Conservation (phyloP, 2,888 invertebrate genomes). For the Drosophila histrio region DNA sequence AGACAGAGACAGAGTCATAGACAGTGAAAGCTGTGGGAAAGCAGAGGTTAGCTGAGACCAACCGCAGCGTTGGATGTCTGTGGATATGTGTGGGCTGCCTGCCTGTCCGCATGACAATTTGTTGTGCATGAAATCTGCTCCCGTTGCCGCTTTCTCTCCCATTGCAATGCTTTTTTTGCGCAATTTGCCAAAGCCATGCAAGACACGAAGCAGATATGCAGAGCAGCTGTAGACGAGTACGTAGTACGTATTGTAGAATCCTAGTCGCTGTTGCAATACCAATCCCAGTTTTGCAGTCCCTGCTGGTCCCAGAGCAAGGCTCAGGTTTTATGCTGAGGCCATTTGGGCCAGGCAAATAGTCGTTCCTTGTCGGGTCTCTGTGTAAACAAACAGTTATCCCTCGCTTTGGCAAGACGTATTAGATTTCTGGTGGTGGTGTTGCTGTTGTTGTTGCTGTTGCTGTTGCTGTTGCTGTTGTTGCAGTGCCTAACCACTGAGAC, state of each 20-base stretch:
- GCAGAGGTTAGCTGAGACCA: slow-evolving; percentile 46
- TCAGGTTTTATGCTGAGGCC: slow-evolving; percentile 40
- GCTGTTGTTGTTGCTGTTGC: slow-evolving; percentile 17
- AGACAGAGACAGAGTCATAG: neutral
- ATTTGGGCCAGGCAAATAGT: slow-evolving; percentile 64
- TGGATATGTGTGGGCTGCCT: slow-evolving; percentile 58
- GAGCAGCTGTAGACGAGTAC: slow-evolving; percentile 32
- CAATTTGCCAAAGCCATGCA: slow-evolving; percentile 76
- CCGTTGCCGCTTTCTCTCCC: slow-evolving; percentile 31
- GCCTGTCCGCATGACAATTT: slow-evolving; percentile 78
- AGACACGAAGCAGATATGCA: slow-evolving; percentile 61
- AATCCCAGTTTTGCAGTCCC: slow-evolving; percentile 20
- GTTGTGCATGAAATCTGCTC: slow-evolving; percentile 75
- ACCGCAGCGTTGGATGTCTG: slow-evolving; percentile 62
- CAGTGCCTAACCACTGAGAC: slow-evolving; percentile 74
- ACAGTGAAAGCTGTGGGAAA: too few relatives aligned
- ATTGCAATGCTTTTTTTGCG: slow-evolving; percentile 70
- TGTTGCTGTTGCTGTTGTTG: slow-evolving; percentile 32
- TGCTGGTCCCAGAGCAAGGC: slow-evolving; percentile 17
- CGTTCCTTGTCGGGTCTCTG: slow-evolving; percentile 51
- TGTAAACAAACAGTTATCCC: slow-evolving; percentile 78
- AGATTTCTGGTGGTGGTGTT: slow-evolving; percentile 58
- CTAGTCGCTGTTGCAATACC: slow-evolving; percentile 6
- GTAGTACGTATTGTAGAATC: too few relatives aligned
- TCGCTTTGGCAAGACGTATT: slow-evolving; percentile 73